Evolutionary conservation across 2,888 invertebrate genomes (phyloP).

Genomic region (Callimorpha dominula): DNA sequence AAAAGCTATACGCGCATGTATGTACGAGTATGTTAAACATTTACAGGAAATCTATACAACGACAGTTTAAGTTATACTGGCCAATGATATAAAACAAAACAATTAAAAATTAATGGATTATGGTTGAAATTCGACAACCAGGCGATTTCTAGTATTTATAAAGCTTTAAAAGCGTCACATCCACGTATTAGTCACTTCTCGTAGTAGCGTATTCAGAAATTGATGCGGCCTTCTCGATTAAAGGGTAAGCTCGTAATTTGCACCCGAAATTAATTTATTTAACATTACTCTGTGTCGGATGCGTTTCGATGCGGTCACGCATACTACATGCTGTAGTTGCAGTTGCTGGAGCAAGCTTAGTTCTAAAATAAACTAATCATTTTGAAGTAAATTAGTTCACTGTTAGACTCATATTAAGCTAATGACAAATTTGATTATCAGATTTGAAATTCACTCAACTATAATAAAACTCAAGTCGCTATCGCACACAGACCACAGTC

Average conservation of each 20-base stretch:
- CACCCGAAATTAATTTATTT: slow-evolving; percentile 75
- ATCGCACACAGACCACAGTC: no score
- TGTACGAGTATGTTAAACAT: no score
- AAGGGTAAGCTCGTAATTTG: slow-evolving; percentile 68
- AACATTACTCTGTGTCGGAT: slow-evolving; percentile 53
- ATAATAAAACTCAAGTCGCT: no score
- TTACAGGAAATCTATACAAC: no score
- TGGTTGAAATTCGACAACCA: no score
- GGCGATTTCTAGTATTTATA: not conserved
- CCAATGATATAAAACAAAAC: no score
- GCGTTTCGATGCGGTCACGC: slow-evolving; percentile 34
- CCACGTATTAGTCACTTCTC: slow-evolving; percentile 41
- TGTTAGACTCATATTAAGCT: no score
- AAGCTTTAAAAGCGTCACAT: slow-evolving; percentile 34
- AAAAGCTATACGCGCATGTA: no score
- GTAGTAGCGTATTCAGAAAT: slow-evolving; percentile 44
- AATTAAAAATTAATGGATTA: no score
- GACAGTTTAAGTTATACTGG: no score
- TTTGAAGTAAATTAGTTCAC: not conserved
- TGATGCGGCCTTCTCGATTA: slow-evolving; percentile 65
- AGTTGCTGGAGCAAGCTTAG: slow-evolving; percentile 9
- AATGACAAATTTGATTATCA: no score
- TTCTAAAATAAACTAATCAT: slow-evolving; percentile 13
- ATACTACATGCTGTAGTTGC: slow-evolving; percentile 3
- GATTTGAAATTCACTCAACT: no score